phyloP scores from a whole-genome alignment of 2,888 invertebrate species.

The Drosophila lutescens region DNA sequence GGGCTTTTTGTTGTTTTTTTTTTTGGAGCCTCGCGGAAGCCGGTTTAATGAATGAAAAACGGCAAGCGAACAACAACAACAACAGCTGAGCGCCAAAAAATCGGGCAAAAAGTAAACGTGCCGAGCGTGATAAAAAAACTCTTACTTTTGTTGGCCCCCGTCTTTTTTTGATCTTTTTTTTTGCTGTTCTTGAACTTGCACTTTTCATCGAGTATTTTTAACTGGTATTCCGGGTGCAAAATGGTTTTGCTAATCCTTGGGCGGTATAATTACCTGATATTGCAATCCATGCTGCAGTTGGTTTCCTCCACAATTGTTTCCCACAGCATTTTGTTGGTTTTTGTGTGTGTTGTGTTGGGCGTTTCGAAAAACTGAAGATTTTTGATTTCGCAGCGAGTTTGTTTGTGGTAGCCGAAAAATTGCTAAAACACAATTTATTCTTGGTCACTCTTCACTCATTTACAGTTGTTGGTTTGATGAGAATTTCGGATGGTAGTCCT shows the following conservation, averaged over 20 bases:
- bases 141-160: constrained; percentile 67
- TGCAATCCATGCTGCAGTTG: constrained; percentile 82
- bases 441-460: constrained; percentile 62
- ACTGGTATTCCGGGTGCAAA: constrained; percentile 38
- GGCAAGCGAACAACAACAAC: constrained; percentile 43
- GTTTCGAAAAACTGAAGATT: constrained; percentile 16
- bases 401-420: constrained; percentile 50
- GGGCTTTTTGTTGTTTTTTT: constrained; percentile 23
- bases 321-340: constrained; percentile 82
- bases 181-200: constrained; percentile 65
- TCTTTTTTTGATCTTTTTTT: constrained; percentile 7
- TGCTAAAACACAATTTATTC: constrained; percentile 80
- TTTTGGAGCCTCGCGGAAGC: constrained; percentile 66
- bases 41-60: constrained; percentile 78
- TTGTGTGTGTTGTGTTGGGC: constrained; percentile 8
- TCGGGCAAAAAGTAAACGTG: constrained; percentile 59
- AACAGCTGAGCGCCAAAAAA: constrained; percentile 72
- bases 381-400: constrained; percentile 27
- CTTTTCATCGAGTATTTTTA: constrained; percentile 51
- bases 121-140: constrained; percentile 65
- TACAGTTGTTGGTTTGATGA: constrained; percentile 48
- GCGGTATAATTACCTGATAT: constrained; percentile 82
- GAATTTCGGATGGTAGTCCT: constrained; percentile 59
- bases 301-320: constrained; percentile 83
- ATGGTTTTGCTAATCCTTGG: constrained; percentile 33